Evolutionary conservation across 2,797 vertebrate species (phyloP), one percentile per base, ranked within the genome.

Genomic region (Lagodon rhomboides): DNA sequence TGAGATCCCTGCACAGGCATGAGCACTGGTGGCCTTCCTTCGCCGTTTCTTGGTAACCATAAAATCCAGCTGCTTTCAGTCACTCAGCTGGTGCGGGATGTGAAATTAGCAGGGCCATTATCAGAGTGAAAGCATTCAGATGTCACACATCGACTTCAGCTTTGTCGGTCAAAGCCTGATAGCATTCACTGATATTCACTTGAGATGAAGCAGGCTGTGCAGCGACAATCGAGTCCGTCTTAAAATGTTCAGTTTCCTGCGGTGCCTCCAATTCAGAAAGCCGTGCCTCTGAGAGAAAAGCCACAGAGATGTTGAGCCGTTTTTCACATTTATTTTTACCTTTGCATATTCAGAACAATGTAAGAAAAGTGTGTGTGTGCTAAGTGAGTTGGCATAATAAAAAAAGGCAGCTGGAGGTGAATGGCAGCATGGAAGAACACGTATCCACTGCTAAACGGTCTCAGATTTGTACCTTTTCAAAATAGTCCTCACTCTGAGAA

Each of bases 21-120:
- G 17, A 44, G 2, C 5, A 62, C 43, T 27, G 8, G 38, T 8
- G 22, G 30, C 5, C 0, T 38, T 63, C 10, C 34, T 51, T 11
- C 23, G 50, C 53, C 51, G 70, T 71, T 72, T 25, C 74, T 30
- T 41, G 44, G 58, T 53, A 77, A 77, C 62, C 5, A 8, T 25
- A 54, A 34, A 61, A 77, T 51, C 49, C 41, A 64, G 61, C 44
- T 50, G 15, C 49, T 64, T 58, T 79, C 70, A 74, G n/a, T 75
- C 54, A 66, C 61, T 67, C n/a, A 58, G 61, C 23, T 23, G 55
- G 27, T 68, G 64, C 20, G 67, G 23, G 47, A 59, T 49, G 65
- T 69, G 16, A 74, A 87, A 71, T 73, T 64, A 68, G 44, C 56
- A 55, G 25, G 41, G 62, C 71, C 59, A 72, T 87, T 72, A 85